Evolutionary conservation across 2,797 vertebrate species (phyloP), one percentile per base, ranked within the genome.

Genomic region (Discoglossus pictus): DNA sequence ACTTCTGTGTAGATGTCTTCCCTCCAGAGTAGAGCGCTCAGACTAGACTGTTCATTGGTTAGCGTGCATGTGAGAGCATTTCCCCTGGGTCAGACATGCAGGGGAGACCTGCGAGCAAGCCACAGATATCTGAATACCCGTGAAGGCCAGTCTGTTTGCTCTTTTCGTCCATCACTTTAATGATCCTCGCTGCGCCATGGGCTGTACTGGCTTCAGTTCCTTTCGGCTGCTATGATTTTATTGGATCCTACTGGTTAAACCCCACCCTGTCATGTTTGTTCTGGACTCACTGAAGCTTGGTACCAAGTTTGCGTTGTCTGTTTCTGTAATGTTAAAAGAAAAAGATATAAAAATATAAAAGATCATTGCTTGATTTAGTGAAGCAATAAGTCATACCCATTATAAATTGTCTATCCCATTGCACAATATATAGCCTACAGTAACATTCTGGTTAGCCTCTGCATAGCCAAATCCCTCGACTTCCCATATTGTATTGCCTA

Each of bases 251-350:
- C 67, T 74, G 69, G 68, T 72, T 40, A 61, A 65, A 17, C 77
- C 82, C 80, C 81, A 76, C 82, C 82, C 74, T 53, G 34, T 79
- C 60, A 70, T 52, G 4, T 24, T 74, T 50, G 77, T 83, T 77
- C 79, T 75, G 64, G 2, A 40, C 50, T 99, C 95, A 99, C 90
- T 99, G 97, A 59, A 98, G 91, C 85, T 99, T 99, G 36, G 97
- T 95, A 77, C 97, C 97, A 75, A 98, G 92, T 88, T 98, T 99
- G 82, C 97, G 94, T 83, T 99, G 96, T 92, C 97, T 94, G 90
- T 97, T 98, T 86, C 97, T 99, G 80, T 10, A 77, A 61, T 0
- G 12, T 7, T 21, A 31, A 1, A 25, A 34, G 8, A 2, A 7
- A 4, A 36, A 47, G n/a, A n/a, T n/a, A n/a, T n/a, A n/a, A n/a